Percentiles rank a stretch among this genome's conserved stretches.
Evolutionary conservation across 2,888 invertebrate species (phyloP).

Genomic region (Clunio marinus): DNA sequence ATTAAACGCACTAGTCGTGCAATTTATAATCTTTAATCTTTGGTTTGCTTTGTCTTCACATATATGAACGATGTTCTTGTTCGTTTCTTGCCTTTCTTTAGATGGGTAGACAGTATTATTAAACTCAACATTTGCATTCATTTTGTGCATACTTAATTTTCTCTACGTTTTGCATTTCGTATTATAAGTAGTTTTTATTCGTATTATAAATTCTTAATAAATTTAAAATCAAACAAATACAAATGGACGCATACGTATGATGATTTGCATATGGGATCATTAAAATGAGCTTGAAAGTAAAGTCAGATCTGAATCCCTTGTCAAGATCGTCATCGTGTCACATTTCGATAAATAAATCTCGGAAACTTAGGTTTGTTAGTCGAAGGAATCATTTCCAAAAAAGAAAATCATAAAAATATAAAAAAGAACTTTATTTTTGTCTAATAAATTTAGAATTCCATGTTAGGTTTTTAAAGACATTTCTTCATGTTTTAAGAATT

Average conservation of each 20-base stretch:
- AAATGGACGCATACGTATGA: neutral
- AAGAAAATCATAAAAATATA: too few species aligned
- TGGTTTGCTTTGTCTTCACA: conserved; percentile 17
- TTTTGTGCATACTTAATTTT: neutral
- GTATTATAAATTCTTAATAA: too few species aligned
- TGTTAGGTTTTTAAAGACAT: too few species aligned
- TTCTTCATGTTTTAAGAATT: too few species aligned
- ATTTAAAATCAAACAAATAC: conserved; percentile 1
- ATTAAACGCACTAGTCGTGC: conserved; percentile 39
- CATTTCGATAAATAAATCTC: too few species aligned
- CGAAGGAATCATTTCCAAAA: too few species aligned
- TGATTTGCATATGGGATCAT: neutral
- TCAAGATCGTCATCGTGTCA: too few species aligned
- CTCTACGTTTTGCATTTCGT: neutral
- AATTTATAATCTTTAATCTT: conserved; percentile 38
- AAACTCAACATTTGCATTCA: conserved; percentile 1
- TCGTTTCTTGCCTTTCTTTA: neutral
- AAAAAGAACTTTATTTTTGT: too few species aligned
- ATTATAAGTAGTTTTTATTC: neutral
- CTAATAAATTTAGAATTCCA: too few species aligned
- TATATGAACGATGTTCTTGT: conserved; percentile 16
- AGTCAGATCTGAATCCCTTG: too few species aligned
- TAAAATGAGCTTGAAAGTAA: neutral
- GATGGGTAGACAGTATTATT: neutral
- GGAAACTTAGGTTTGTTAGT: too few species aligned